Conservation (phyloP, 1,140 invertebrate genomes). For the Pentalonia nigronervosa region DNA sequence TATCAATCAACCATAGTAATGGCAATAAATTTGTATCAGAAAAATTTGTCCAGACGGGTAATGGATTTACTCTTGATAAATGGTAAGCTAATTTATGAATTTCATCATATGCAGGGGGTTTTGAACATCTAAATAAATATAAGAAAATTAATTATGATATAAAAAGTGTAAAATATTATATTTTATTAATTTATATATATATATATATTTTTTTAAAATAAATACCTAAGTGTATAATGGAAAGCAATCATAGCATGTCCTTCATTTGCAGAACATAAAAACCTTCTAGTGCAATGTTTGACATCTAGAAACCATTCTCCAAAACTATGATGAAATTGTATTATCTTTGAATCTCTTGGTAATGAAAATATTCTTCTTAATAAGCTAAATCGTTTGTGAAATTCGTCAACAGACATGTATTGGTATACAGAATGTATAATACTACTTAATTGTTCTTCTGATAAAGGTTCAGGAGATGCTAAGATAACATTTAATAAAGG, state of each 20-base stretch:
- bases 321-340: slow-evolving; percentile 90
- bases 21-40: slow-evolving; percentile 38
- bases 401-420: slow-evolving; percentile 82
- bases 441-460: slow-evolving; percentile 79
- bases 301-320: slow-evolving; percentile 94
- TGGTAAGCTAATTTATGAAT: slow-evolving; percentile 38
- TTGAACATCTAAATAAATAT: slow-evolving; percentile 27
- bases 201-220: slow-evolving; percentile 30
- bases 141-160: not conserved
- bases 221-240: slow-evolving; percentile 73
- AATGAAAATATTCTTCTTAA: slow-evolving; percentile 76
- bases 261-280: slow-evolving; percentile 84
- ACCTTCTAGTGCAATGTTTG: slow-evolving; percentile 95
- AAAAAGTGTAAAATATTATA: not conserved
- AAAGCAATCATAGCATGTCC: slow-evolving; percentile 90
- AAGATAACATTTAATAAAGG: slow-evolving; percentile 87
- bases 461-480: slow-evolving; percentile 84
- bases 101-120: not conserved
- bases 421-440: slow-evolving; percentile 84
- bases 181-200: not conserved
- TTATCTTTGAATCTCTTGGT: slow-evolving; percentile 68
- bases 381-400: slow-evolving; percentile 80
- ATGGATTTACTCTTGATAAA: slow-evolving; percentile 54
- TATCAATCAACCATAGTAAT: slow-evolving; percentile 45
- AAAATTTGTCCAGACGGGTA: slow-evolving; percentile 45